Evolutionary conservation across 2,888 invertebrate genomes (phyloP), one percentile per base, ranked within the genome.

Genomic region (Agrotis exclamationis): DNA sequence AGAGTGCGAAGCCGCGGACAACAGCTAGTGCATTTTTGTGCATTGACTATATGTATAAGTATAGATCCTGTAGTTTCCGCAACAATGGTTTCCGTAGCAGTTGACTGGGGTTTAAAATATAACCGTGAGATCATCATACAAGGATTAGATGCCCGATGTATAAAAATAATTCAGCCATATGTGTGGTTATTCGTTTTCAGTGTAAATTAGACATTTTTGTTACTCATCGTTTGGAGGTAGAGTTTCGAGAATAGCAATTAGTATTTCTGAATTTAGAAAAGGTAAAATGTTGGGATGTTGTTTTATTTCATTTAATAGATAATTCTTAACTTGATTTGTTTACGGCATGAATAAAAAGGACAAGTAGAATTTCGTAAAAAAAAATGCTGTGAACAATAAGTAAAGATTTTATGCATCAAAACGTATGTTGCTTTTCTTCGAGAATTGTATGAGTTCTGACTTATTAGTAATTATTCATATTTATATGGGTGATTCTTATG

Each of bases 101-200:
- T 53, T 44, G 22, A 16, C 24, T 20, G 64, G 28, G 16, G 33
- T 64, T 74, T 69, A 62, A 68, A 80, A 79, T 79, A 71, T 68
- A 71, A 71, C 48, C 28, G 51, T 81, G 84, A 83, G 57, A 70
- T 84, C 83, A 85, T 85, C 66, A 48, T 48, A 24, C 60, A 44
- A 16, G 59, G 44, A 66, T 71, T 54, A 73, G 20, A 45, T 67
- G 54, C 24, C 45, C 51, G 63, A 66, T 56, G 50, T 24, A 47
- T 50, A 22, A 58, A 65, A 78, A 74, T 81, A 73, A 48, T 75
- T 14, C 51, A 56, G 54, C 62, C 72, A 69, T 54, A 70, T 69
- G 70, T 63, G 66, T 1, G 48, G 4, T 50, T 83, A 58, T 56
- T 20, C 24, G 33, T 24, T 56, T 56, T 51, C 53, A 63, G 28